Evolutionary conservation across 2,797 vertebrate genomes (phyloP), one percentile per base, ranked within the genome.

Genomic region (Naso thynnoides): DNA sequence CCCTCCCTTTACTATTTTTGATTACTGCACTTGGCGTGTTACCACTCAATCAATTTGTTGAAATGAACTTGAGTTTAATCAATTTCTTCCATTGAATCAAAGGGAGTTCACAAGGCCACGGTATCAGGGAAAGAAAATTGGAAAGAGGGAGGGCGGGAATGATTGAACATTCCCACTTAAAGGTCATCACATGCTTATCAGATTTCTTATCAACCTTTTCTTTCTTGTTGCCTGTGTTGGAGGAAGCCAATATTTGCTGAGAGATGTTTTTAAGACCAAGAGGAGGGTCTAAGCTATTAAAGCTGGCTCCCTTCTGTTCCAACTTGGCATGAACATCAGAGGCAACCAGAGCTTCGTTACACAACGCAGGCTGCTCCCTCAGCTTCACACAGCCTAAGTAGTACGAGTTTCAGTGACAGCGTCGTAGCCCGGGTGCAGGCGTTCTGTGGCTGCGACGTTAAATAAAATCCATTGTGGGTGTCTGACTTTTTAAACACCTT

Each of bases 171-270:
- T 84, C 78, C 73, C 77, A 75, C 83, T 86, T 88, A 87, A 90
- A 91, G 89, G 88, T 92, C 86, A 90, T 89, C 83, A 70, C 77
- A 38, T 73, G 74, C 79, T 81, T 85, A 89, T 92, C 86, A 84
- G 78, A 87, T 85, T 89, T 83, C 76, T 87, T 88, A 91, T 91
- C 85, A 78, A 70, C 41, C 53, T 80, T 77, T 78, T 78, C 70
- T 64, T 65, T 26, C 57, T 74, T 65, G 49, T 11, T 57, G 73
- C 33, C 39, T 29, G 24, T 4, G 52, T 49, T 4, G 26, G 52
- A 21, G 48, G 65, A 76, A 74, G 82, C 67, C 69, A 67, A 73
- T 85, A 87, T 88, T 89, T 88, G 87, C 81, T 64, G 86, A 89
- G 82, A 42, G 14, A 78, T 81, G 74, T 78, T 82, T 89, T 86